phyloP scores from a whole-genome alignment of 1,140 invertebrate genomes.

The Neotoxoptera formosana region DNA sequence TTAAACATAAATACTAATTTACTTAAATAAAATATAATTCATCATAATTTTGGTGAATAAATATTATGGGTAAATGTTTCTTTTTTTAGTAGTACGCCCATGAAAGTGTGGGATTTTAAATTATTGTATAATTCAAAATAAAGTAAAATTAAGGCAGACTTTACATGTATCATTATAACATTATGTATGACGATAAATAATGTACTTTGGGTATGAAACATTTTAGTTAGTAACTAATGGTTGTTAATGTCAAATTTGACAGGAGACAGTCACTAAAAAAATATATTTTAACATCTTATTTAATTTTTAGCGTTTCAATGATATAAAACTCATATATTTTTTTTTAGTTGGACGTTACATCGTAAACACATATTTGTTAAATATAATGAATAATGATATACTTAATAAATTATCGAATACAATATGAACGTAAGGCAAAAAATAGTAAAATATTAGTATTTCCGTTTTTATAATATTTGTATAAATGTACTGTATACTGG shows the following conservation, averaged over 20 bases:
- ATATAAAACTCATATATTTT: background rate
- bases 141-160: background rate
- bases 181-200: constrained; percentile 2
- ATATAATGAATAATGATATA: background rate
- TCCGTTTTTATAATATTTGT: no score
- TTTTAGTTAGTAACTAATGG: background rate
- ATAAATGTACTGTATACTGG: no score
- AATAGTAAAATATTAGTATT: background rate
- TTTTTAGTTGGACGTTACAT: background rate
- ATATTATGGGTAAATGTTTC: background rate
- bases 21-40: background rate
- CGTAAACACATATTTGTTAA: background rate
- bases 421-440: background rate
- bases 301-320: background rate
- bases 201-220: background rate
- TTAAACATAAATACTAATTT: no score
- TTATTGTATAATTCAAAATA: background rate
- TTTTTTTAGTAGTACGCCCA: background rate
- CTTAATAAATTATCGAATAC: background rate
- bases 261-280: background rate
- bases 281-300: background rate
- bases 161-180: no score
- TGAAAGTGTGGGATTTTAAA: background rate
- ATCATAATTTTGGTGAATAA: background rate
- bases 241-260: background rate